These are phyloP conservation scores for Ganaspis brasiliensis DNA, from an alignment of 2,888 invertebrate genomes.

Conservation along the genomic window DNA sequence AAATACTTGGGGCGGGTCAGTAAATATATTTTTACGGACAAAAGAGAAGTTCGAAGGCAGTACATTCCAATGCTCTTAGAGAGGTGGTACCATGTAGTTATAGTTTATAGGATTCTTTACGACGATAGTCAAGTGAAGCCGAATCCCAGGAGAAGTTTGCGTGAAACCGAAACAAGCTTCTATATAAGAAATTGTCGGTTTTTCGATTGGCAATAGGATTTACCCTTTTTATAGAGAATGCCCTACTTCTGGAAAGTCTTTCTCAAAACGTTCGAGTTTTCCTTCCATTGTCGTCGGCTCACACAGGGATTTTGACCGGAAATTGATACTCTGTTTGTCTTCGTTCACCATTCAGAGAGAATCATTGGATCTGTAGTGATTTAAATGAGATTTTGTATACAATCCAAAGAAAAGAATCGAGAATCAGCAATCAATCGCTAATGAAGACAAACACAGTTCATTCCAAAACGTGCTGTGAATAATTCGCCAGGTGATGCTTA, in stretches of 20 bases:
- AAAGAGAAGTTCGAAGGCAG: slow-evolving; percentile 53
- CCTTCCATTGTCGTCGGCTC: slow-evolving; percentile 71
- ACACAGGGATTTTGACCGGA: slow-evolving; percentile 73
- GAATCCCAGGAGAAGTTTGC: slow-evolving; percentile 23
- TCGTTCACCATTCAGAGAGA: slow-evolving; percentile 8
- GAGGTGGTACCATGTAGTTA: slow-evolving; percentile 48
- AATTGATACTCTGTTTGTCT: slow-evolving; percentile 74
- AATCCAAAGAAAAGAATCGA: slow-evolving; percentile 13
- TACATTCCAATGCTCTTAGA: slow-evolving; percentile 55
- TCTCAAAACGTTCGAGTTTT: not conserved
- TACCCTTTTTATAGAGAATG: slow-evolving; percentile 24
- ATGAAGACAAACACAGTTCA: slow-evolving; percentile 35
- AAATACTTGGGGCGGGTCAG: slow-evolving; percentile 67
- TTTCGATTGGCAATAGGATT: slow-evolving; percentile 34
- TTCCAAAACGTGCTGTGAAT: slow-evolving; percentile 11
- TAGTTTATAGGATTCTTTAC: slow-evolving; percentile 61
- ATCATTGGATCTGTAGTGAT: slow-evolving; percentile 33
- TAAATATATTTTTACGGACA: slow-evolving; percentile 67
- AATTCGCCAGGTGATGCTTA: not conserved
- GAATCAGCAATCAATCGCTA: slow-evolving; percentile 23
- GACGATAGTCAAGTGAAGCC: slow-evolving; percentile 19
- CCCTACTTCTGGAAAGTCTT: slow-evolving; percentile 22
- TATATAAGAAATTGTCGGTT: slow-evolving; percentile 49
- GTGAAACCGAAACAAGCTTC: slow-evolving; percentile 51
- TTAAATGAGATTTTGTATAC: slow-evolving; percentile 34